Evolutionary conservation across 2,888 invertebrate species (phyloP).

Genomic region (Eumacrocentrus americanus): DNA sequence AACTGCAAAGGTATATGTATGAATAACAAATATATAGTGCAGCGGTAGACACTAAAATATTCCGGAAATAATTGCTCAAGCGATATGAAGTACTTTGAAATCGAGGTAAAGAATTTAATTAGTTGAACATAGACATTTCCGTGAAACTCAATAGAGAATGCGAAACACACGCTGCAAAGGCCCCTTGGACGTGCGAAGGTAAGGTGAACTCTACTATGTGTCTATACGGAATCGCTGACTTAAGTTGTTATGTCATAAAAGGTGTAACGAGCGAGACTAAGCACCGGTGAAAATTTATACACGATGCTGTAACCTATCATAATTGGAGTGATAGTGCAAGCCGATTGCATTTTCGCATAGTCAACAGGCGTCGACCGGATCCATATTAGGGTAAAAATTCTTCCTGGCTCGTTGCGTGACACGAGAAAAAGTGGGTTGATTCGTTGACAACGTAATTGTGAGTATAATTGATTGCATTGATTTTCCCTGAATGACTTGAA

Average conservation of each 20-base stretch:
- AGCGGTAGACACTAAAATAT: not conserved
- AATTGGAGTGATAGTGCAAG: slow-evolving; percentile 51
- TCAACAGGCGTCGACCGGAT: slow-evolving; percentile 18
- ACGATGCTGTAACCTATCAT: slow-evolving; percentile 55
- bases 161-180: not conserved
- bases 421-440: slow-evolving; percentile 13
- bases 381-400: slow-evolving; percentile 58
- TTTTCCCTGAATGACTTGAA: too few relatives aligned
- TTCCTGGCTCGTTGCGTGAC: too few relatives aligned
- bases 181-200: not conserved
- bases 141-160: not conserved
- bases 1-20: not conserved
- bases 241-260: slow-evolving; percentile 49
- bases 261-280: slow-evolving; percentile 37
- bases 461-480: too few relatives aligned
- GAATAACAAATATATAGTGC: too few relatives aligned
- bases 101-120: slow-evolving; percentile 7
- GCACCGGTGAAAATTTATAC: slow-evolving; percentile 39
- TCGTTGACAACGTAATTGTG: slow-evolving; percentile 17
- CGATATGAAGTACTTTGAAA: not conserved
- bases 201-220: too few relatives aligned
- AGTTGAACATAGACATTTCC: not conserved
- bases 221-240: slow-evolving; percentile 24
- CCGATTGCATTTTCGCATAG: slow-evolving; percentile 49
- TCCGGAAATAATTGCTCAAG: not conserved